These are phyloP conservation scores for Holocentrus rufus DNA, from an alignment of 2,797 vertebrate genomes.

Conservation along the genomic window DNA sequence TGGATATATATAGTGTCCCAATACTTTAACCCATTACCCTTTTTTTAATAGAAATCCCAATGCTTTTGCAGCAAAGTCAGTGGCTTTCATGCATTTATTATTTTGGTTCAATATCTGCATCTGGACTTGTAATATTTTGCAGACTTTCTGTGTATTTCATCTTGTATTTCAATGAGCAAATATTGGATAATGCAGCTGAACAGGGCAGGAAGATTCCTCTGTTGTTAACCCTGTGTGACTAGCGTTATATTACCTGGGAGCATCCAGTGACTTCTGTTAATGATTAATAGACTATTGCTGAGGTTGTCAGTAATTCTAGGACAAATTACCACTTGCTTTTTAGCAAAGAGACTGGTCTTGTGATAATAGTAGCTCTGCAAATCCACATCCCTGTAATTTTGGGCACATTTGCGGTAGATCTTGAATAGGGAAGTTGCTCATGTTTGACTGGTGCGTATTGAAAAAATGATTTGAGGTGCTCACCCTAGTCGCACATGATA, in stretches of 20 bases:
- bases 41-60: too few species aligned
- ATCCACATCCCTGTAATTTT: constrained; percentile 5
- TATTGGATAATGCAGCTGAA: not conserved
- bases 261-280: constrained; percentile 21
- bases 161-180: too few species aligned
- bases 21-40: too few species aligned
- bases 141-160: too few species aligned
- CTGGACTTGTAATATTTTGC: too few species aligned
- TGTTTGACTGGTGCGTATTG: constrained; percentile 40
- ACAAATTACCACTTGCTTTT: not conserved
- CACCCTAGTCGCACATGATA: constrained; percentile 59
- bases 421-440: constrained; percentile 37
- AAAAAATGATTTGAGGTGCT: constrained; percentile 55
- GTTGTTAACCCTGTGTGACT: not conserved
- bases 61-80: too few species aligned
- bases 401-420: constrained; percentile 15
- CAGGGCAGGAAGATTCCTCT: constrained; percentile 13
- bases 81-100: too few species aligned
- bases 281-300: constrained; percentile 47
- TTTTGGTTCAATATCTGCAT: too few species aligned
- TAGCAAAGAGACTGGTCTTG: too few species aligned
- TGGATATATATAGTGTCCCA: too few species aligned
- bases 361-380: too few species aligned
- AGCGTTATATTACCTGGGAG: constrained; percentile 16
- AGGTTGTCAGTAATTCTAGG: constrained; percentile 33